Conservation (phyloP, 2,888 invertebrate species). For the Syrphus vitripennis region DNA sequence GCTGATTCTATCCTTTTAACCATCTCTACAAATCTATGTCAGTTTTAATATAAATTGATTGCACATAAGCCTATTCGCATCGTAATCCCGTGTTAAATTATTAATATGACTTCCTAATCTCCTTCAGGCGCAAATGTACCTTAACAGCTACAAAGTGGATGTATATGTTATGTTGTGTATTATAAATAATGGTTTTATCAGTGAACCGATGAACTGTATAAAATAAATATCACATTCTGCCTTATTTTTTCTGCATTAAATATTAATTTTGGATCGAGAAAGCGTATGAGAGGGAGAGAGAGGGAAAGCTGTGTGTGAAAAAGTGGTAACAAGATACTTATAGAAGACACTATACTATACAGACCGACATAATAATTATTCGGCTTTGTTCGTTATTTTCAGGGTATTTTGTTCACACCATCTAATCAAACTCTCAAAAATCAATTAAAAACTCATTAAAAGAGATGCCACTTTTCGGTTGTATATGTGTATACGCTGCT, state of each 20-base stretch:
- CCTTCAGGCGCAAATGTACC: conserved; percentile 29
- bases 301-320: not conserved
- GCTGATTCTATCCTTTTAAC: not conserved
- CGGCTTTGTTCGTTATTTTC: not conserved
- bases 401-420: not conserved
- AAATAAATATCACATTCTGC: conserved; percentile 3
- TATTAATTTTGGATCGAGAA: not conserved
- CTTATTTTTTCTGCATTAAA: not conserved
- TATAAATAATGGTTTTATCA: conserved; percentile 30
- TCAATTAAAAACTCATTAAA: conserved; percentile 28
- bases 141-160: conserved; percentile 17
- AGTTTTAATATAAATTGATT: conserved; percentile 63
- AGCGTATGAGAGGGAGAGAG: too few relatives aligned
- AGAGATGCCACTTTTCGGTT: not conserved
- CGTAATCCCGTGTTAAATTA: conserved; percentile 54
- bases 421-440: conserved; percentile 25
- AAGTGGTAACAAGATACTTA: not conserved
- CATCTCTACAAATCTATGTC: conserved; percentile 58
- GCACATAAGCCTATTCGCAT: conserved; percentile 59
- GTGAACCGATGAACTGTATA: conserved; percentile 36
- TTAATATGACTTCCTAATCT: conserved; percentile 52
- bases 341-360: not conserved
- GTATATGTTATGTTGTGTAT: not conserved
- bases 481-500: not conserved
- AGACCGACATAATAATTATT: not conserved